Evolutionary conservation across 2,113 vertebrate genomes (phyloP), one percentile per base, ranked within the genome.

Genomic region (Triplophysa siluroides): DNA sequence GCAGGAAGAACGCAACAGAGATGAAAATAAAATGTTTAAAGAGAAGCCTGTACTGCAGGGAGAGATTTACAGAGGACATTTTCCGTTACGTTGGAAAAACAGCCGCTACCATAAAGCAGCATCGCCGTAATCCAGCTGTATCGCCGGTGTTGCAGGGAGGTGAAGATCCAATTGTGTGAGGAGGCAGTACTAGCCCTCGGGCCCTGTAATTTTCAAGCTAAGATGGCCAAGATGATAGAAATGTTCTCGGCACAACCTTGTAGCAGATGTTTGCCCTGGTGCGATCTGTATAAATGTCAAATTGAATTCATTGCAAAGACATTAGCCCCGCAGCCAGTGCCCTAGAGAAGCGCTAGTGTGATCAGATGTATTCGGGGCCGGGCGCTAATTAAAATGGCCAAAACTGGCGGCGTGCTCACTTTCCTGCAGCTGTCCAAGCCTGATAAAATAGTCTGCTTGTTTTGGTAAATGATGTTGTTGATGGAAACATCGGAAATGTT

Each of bases 211-310:
- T 88, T 92, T 89, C 90, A 90, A 84, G 88, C 74, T 47, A 76
- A 81, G 85, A 86, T 86, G 86, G 86, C 85, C 79, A 78, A 87
- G 85, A 63, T 87, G 88, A 89, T 88, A 80, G 83, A 84, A 83
- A 67, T 78, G 66, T 88, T 92, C 90, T 87, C 83, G n/a, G 78
- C 83, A 43, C 83, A 85, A 81, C 90, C 88, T 88, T 81, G 80
- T 82, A 88, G 92, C 94, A 93, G 92, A 91, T 93, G 91, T 94
- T 91, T 91, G 85, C 89, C 91, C 83, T 52, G 66, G 70, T 90
- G 83, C 89, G 81, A 90, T 91, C 85, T 87, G 88, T 84, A 87
- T 87, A 87, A 83, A 90, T 45, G 86, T 92, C 86, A 88, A 85
- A 83, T 86, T 68, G 86, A 88, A 92, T 91, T 87, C 85, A 82